Percentiles rank a stretch among this genome's conserved stretches.
phyloP scores from a whole-genome alignment of 2,113 vertebrate species.

The Mixornis gularis region DNA sequence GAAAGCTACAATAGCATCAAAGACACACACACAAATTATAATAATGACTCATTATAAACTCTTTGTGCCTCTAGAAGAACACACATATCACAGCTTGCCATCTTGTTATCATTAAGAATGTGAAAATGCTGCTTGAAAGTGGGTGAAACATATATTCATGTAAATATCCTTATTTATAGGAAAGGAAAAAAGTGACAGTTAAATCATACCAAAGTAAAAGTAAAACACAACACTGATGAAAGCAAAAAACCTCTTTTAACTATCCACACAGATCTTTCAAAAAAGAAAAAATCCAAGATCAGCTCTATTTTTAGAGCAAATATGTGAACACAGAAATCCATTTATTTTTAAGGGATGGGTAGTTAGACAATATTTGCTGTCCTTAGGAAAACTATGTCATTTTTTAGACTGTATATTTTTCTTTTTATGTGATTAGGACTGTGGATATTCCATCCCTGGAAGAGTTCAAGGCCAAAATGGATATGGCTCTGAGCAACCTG shows the following conservation, averaged over 20 bases:
- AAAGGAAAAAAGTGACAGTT: background rate
- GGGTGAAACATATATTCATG: background rate
- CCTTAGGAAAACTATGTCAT: rapidly evolving
- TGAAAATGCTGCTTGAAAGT: constrained; percentile 3
- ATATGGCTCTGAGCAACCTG: background rate
- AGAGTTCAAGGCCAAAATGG: background rate
- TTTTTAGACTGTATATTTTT: background rate
- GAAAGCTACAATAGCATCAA: constrained; percentile 29
- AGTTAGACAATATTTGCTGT: background rate
- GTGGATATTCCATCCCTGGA: background rate
- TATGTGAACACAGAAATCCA: background rate
- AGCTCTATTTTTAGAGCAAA: background rate
- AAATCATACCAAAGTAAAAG: background rate
- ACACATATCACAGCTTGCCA: constrained; percentile 23
- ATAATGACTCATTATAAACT: constrained; percentile 42
- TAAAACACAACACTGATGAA: background rate
- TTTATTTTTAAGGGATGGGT: background rate
- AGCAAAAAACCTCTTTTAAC: background rate
- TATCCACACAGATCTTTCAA: background rate
- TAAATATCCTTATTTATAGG: background rate
- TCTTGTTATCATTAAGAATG: constrained; percentile 32
- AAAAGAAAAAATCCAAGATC: background rate
- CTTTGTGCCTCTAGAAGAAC: background rate
- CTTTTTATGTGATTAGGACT: background rate
- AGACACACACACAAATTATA: constrained; percentile 27